These are phyloP conservation scores for Malurus cyaneus DNA, from an alignment of 2,113 vertebrate genomes.

Conservation along the genomic window DNA sequence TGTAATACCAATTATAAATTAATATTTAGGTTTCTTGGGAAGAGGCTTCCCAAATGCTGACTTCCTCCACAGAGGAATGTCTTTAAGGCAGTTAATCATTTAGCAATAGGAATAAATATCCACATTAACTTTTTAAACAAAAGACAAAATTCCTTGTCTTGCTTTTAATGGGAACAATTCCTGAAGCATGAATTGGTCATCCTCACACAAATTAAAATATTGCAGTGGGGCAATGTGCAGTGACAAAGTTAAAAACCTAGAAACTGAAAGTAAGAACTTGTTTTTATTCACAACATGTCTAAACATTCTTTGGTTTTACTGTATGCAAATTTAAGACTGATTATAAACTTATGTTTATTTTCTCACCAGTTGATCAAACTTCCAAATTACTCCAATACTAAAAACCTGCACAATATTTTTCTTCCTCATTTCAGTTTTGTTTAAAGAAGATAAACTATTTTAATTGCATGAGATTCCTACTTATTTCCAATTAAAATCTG, in stretches of 20 bases:
- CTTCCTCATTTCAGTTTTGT: background rate
- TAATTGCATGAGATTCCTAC: background rate
- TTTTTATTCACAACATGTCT: background rate
- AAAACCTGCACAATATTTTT: background rate
- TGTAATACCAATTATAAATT: accelerated
- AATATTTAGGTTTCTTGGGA: background rate
- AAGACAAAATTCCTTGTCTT: background rate
- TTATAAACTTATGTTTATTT: background rate
- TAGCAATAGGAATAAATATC: background rate
- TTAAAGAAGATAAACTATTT: background rate
- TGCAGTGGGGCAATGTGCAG: background rate
- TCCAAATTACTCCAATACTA: background rate
- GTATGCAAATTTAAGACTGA: background rate
- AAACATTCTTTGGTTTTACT: background rate
- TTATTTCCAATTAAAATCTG: background rate
- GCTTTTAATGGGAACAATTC: background rate
- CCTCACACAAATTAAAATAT: background rate
- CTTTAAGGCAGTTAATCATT: background rate
- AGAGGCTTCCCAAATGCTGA: background rate
- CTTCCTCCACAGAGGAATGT: background rate
- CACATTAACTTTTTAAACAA: background rate
- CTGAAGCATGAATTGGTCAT: background rate
- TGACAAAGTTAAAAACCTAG: background rate
- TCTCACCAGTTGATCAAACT: background rate
- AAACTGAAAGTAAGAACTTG: background rate